Evolutionary conservation across 1,140 invertebrate species (phyloP), one percentile per base, ranked within the genome.

Genomic region (Zeugodacus cucurbitae): DNA sequence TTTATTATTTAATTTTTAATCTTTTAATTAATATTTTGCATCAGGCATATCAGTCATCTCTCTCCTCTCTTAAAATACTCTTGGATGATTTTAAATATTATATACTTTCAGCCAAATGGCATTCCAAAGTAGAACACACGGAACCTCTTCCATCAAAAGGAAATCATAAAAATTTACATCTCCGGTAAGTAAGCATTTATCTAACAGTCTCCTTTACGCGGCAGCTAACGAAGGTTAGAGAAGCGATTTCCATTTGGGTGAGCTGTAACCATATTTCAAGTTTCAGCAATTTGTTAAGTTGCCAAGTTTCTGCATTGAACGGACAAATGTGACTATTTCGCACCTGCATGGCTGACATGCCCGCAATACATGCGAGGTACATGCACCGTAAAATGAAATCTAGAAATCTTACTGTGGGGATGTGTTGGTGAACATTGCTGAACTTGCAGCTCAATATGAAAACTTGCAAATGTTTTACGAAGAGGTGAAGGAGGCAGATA

Each of bases 241-340:
- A 20, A 74, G 67, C 67, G 34, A 74, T 74, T 74, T 74, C 67
- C 34, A 74, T 74, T 74, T 17, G 34, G 41, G 32, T 34, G 14
- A 74, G 34, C 67, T 74, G 67, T 34, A 74, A 74, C 67, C 67
- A 74, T 74, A 74, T 74, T 74, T 74, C 67, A 74, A 74, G 67
- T 74, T 22, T 74, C 34, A 74, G 32, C 67, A 74, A 74, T 74
- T 74, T 74, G 67, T 41, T 74, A 22, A 41, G 34, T n/a, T 74
- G 67, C 67, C 67, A 74, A 41, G 67, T 37, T 74, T 41, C 67
- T 74, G 37, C 67, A 67, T 32, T 67, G 64, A 67, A 67, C 34
- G 20, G 20, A 34, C 62, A 32, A 67, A 32, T 26, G 29, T 32
- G 62, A 32, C 6, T 32, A 67, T 32, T 67, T 67, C 62, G 62